Base-by-base conservation (phyloP, 2,888 invertebrate genomes). In the Pantelozetes paolii region DNA sequence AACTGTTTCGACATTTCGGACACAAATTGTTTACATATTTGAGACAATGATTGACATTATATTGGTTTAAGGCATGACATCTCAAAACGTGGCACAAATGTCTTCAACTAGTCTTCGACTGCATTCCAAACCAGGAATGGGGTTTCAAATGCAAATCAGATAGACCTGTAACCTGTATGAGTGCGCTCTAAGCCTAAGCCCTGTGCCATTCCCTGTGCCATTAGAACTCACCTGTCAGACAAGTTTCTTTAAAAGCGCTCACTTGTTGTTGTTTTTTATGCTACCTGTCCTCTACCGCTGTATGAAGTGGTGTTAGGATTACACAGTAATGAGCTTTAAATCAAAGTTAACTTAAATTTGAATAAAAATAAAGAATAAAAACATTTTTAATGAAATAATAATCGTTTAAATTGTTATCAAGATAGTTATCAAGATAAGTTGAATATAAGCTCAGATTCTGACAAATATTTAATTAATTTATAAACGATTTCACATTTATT, bases 81-180 rank as follows among this genome's bases (percentile, higher is more conserved):
- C 18, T 62, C 28, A 62, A 32, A 62, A 59, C 62, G 62, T 62
- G 62, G 62, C 62, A 62, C 54, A 54, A 54, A 54, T 28, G 62
- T 62, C 62, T 62, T 62, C 11, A 62, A 62, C 18, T 62, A 15
- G 11, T 62, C 30, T 62, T 30, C 32, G 26, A 32, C 62, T 30
- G 62, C 62, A 62, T 62, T 62, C 62, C 62, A 62, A 30, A 15
- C 15, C 11, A 18, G 62, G 62, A 62, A 62, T 62, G 62, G 62
- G 26, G 62, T 62, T 62, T 32, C 11, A 62, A 9, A 23, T 20
- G 5, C 18, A 54, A 62, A 30, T 6, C 18, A 15, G 13, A 23
- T 18, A 62, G 62, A 28, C 62, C 28, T 62, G 30, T 9, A 32
- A 13, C 28, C 30, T 62, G 30, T 20, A n/a, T 23, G 57, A 23